These are phyloP conservation scores for Rhabdornis inornatus DNA, from an alignment of 2,113 vertebrate species.

Conservation along the genomic window DNA sequence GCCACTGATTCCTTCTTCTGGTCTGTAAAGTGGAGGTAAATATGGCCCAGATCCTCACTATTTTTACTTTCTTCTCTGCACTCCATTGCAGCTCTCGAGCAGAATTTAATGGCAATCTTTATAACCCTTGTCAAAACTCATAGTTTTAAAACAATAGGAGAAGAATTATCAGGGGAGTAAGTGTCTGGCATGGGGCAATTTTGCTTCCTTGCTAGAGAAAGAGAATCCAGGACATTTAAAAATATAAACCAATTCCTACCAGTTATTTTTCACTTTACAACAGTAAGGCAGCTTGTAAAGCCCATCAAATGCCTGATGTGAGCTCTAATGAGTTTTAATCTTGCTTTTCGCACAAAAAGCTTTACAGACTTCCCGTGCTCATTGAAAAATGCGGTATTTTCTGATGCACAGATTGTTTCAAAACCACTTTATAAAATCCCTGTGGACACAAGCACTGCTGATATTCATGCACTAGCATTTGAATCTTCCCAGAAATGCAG, in stretches of 20 bases:
- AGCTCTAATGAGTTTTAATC: conserved; percentile 56
- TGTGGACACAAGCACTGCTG: background rate
- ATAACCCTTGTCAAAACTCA: conserved; percentile 21
- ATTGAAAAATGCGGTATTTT: conserved; percentile 41
- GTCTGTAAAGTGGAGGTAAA: background rate
- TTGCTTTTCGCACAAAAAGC: conserved; percentile 60
- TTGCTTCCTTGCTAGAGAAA: background rate
- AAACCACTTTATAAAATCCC: conserved; percentile 49
- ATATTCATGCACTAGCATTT: background rate
- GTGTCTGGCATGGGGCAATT: background rate
- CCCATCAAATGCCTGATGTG: conserved; percentile 47
- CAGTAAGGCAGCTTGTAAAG: conserved; percentile 1
- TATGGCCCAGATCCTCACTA: background rate
- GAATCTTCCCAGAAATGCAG: conserved; percentile 9
- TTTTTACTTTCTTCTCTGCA: background rate
- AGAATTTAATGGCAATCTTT: conserved; percentile 5
- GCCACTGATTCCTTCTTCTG: background rate
- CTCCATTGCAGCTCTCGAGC: background rate
- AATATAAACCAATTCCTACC: conserved; percentile 31
- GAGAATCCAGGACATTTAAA: conserved; percentile 14
- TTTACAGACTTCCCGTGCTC: conserved; percentile 46
- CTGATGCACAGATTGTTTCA: conserved; percentile 26
- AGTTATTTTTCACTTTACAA: conserved; percentile 50
- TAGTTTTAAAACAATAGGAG: background rate
- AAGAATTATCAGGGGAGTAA: background rate